phyloP scores from a whole-genome alignment of 2,797 vertebrate species.

The Notoglanidium macrostoma region DNA sequence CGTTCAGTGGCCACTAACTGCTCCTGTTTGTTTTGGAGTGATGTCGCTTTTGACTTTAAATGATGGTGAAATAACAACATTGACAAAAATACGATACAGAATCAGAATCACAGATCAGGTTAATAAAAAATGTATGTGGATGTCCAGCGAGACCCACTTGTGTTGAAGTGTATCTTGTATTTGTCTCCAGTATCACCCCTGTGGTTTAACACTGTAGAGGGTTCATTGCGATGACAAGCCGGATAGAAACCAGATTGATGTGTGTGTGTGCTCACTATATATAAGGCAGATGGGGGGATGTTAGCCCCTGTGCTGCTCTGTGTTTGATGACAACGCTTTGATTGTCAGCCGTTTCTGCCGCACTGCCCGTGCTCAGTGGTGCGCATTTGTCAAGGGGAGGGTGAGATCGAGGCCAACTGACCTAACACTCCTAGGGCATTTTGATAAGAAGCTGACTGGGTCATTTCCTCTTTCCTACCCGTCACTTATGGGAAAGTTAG shows the following conservation, averaged over 20 bases:
- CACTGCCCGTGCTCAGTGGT: conserved; percentile 49
- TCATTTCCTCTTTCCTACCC: conserved; percentile 32
- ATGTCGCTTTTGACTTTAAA: background rate
- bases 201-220: conserved; percentile 59
- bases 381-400: conserved; percentile 51
- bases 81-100: background rate
- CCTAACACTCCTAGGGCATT: conserved; percentile 28
- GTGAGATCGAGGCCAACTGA: conserved; percentile 15
- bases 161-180: conserved; percentile 56
- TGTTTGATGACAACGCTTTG: conserved; percentile 59
- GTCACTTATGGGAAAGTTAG: conserved; percentile 12
- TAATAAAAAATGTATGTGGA: conserved; percentile 43
- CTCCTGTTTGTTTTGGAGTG: background rate
- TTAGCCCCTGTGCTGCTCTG: conserved; percentile 47
- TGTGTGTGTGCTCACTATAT: conserved; percentile 31
- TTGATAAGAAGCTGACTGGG: conserved; percentile 25
- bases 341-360: conserved; percentile 59
- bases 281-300: conserved; percentile 52
- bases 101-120: conserved; percentile 28
- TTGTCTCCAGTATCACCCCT: conserved; percentile 59
- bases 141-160: conserved; percentile 45
- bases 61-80: background rate
- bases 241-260: conserved; percentile 59
- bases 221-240: conserved; percentile 60
- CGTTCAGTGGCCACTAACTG: background rate